phyloP scores from a whole-genome alignment of 2,113 vertebrate genomes.

The Plecturocebus donacophilus region DNA sequence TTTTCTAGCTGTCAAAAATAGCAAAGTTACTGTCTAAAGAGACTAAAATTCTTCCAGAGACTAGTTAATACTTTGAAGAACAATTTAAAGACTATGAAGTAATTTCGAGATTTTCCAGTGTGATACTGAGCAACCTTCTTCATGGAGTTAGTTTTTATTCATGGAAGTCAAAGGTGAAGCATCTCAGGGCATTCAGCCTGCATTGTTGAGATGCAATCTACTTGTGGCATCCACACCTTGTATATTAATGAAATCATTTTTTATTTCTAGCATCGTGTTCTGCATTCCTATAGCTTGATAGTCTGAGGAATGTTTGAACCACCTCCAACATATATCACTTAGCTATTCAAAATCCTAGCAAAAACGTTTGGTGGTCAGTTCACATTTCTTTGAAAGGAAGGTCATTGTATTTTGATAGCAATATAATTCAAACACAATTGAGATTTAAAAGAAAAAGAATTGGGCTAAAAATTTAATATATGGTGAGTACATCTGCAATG shows the following conservation, averaged over 20 bases:
- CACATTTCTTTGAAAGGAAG: slow-evolving; percentile 9
- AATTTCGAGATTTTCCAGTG: slow-evolving; percentile 27
- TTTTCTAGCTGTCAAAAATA: slow-evolving; percentile 33
- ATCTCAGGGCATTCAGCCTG: not conserved
- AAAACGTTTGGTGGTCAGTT: not conserved
- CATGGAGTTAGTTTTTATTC: not conserved
- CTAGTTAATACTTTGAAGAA: not conserved
- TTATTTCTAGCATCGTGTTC: not conserved
- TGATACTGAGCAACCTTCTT: not conserved
- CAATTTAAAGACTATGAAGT: not conserved
- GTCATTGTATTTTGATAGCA: not conserved
- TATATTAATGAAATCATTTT: not conserved
- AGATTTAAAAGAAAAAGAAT: not conserved
- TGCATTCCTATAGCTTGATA: not conserved
- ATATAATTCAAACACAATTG: not conserved
- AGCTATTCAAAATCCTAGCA: not conserved
- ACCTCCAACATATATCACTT: not conserved
- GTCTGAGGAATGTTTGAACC: not conserved
- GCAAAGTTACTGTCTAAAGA: not conserved
- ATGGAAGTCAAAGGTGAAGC: not conserved
- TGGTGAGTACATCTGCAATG: not conserved
- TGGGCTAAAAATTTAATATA: not conserved
- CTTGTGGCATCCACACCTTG: not conserved
- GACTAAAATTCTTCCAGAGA: not conserved
- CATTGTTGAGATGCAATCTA: not conserved